A percentile compares a stretch with the other conserved stretches of the same genome.
phyloP scores from a whole-genome alignment of 2,888 invertebrate species.

The Catocala sponsa region DNA sequence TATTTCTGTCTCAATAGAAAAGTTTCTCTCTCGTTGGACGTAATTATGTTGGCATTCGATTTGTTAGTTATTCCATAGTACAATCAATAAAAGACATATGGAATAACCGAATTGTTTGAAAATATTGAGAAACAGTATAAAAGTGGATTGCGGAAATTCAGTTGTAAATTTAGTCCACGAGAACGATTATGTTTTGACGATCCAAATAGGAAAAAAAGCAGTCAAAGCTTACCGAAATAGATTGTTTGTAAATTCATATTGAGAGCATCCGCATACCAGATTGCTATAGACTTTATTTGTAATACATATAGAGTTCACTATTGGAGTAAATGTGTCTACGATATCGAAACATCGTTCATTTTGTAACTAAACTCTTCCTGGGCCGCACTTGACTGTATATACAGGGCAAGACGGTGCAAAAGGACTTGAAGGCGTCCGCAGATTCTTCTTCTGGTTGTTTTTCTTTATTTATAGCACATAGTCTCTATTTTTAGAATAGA shows the following conservation, averaged over 20 bases:
- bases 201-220: constrained; percentile 18
- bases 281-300: constrained; percentile 23
- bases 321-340: constrained; percentile 66
- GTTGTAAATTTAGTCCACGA: constrained; percentile 2
- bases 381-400: constrained; percentile 81
- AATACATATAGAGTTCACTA: constrained; percentile 23
- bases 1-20: constrained; percentile 68
- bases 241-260: constrained; percentile 28
- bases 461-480: constrained; percentile 51
- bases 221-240: constrained; percentile 35
- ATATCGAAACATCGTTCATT: constrained; percentile 51
- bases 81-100: constrained; percentile 11
- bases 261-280: constrained; percentile 13
- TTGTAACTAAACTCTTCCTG: constrained; percentile 63
- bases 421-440: constrained; percentile 68
- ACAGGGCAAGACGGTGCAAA: constrained; percentile 80
- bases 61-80: constrained; percentile 10
- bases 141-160: background rate
- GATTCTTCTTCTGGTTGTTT: constrained; percentile 58
- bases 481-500: constrained; percentile 60
- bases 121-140: constrained; percentile 6
- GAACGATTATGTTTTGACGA: constrained; percentile 5
- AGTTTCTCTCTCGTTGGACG: constrained; percentile 57
- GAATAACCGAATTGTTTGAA: constrained; percentile 1
- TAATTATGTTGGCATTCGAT: constrained; percentile 43